These are phyloP conservation scores for Carollia perspicillata DNA, from an alignment of 2,113 vertebrate species.

Conservation along the genomic window DNA sequence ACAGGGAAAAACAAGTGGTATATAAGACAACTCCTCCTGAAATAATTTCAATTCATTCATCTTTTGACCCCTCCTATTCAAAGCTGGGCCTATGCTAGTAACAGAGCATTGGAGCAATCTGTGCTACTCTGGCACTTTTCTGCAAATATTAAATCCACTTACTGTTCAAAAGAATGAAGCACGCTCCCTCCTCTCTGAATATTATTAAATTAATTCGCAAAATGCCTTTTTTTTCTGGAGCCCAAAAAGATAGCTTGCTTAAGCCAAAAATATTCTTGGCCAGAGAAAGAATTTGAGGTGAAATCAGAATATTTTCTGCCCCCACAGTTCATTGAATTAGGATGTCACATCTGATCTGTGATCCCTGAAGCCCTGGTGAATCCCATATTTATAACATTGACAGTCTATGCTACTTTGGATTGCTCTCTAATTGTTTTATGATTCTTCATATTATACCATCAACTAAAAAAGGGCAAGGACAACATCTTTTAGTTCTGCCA, in stretches of 20 bases:
- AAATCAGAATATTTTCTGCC: not conserved
- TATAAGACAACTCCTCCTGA: not conserved
- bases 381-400: not conserved
- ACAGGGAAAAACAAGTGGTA: not conserved
- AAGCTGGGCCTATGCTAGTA: not conserved
- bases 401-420: not conserved
- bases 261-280: not conserved
- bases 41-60: not conserved
- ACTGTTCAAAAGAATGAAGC: not conserved
- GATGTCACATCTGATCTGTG: not conserved
- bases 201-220: slow-evolving; percentile 11
- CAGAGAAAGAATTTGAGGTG: not conserved
- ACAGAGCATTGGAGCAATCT: not conserved
- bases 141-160: slow-evolving; percentile 30
- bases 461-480: not conserved
- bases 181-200: not conserved
- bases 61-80: not conserved
- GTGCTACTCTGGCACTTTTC: not conserved
- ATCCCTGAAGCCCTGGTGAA: not conserved
- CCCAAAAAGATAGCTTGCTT: not conserved
- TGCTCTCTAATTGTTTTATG: not conserved
- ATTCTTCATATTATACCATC: not conserved
- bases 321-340: not conserved
- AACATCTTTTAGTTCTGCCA: not conserved
- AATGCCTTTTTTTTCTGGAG: not conserved